These are phyloP conservation scores for Protobothrops mucrosquamatus DNA, from an alignment of 2,113 vertebrate genomes.

Conservation along the genomic window DNA sequence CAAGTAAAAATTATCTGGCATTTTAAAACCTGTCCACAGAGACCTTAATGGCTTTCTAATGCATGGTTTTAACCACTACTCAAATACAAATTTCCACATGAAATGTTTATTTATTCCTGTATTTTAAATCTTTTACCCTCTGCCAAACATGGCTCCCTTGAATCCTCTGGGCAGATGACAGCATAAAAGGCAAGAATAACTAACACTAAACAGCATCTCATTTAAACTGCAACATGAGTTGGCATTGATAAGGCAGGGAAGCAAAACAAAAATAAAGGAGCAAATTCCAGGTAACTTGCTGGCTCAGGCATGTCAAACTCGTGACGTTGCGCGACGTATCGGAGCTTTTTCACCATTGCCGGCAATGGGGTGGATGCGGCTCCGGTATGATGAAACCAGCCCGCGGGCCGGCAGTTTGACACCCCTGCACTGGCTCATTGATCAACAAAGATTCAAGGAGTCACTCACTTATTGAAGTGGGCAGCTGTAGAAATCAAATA, in stretches of 20 bases:
- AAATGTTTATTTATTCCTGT: constrained; percentile 2
- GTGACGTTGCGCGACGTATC: no score
- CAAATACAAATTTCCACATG: not conserved
- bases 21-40: not conserved
- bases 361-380: no score
- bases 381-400: no score
- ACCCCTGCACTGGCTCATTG: not conserved
- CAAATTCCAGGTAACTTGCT: not conserved
- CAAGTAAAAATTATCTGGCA: not conserved
- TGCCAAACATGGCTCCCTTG: not conserved
- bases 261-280: not conserved
- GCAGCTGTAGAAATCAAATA: not conserved
- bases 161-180: not conserved
- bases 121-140: not conserved
- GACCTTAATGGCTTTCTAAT: not conserved
- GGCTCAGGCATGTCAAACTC: not conserved
- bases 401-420: no score
- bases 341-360: no score
- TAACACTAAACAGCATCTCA: not conserved
- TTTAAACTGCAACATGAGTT: not conserved
- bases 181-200: not conserved
- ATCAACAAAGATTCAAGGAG: not conserved
- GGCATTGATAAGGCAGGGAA: not conserved
- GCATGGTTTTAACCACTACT: not conserved
- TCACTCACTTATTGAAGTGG: not conserved